phyloP scores from a whole-genome alignment of 1,140 invertebrate genomes.

The Philotrypesis tridentata region DNA sequence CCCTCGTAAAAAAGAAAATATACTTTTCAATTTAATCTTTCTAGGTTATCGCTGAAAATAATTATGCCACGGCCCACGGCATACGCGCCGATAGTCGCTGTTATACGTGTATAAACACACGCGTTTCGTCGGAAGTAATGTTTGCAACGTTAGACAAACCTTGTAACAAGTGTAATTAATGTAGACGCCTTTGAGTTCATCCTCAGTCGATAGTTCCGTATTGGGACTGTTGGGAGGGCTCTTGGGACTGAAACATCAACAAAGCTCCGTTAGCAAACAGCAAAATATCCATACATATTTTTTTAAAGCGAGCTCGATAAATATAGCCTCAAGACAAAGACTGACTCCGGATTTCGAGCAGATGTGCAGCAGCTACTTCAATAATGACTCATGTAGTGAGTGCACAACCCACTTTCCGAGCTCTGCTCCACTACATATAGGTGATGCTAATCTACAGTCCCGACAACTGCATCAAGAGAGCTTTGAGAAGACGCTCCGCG shows the following conservation, averaged over 20 bases:
- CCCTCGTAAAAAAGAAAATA: too few species aligned
- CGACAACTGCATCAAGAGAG: background rate
- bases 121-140: too few species aligned
- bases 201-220: conserved; percentile 84
- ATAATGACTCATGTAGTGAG: background rate
- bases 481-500: background rate
- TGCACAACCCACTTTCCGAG: conserved; percentile 22
- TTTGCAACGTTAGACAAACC: conserved; percentile 66
- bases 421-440: background rate
- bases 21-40: background rate
- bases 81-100: background rate
- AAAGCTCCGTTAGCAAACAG: background rate
- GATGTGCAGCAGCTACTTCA: background rate
- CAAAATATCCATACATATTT: too few species aligned
- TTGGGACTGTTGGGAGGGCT: conserved; percentile 93
- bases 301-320: too few species aligned
- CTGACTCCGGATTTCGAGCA: background rate
- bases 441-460: background rate
- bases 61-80: background rate
- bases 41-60: background rate
- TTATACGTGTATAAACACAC: too few species aligned
- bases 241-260: conserved; percentile 82
- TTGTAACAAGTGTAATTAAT: conserved; percentile 83
- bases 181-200: conserved; percentile 85
- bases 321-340: background rate